phyloP scores from a whole-genome alignment of 2,888 invertebrate species.

The Digitonthophagus gazella region DNA sequence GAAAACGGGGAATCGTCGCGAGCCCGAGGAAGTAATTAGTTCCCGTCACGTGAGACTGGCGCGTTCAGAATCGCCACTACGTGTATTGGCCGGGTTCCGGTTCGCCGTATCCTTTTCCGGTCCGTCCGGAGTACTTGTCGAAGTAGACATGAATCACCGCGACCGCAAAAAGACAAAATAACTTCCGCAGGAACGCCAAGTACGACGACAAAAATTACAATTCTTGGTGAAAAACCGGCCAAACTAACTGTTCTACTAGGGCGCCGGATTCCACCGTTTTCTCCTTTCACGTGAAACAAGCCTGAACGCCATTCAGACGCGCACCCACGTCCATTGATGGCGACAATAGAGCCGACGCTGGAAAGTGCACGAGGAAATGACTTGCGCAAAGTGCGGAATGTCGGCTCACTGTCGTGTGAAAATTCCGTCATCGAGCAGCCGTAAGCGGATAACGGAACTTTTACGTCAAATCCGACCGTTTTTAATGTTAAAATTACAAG shows the following conservation, averaged over 20 bases:
- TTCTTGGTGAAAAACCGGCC: no score
- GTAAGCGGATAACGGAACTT: neutral
- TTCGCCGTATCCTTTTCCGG: neutral
- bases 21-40: neutral
- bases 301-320: no score
- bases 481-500: no score
- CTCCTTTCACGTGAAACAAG: no score
- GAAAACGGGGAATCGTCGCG: neutral
- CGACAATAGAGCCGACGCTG: no score
- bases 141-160: neutral
- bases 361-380: neutral
- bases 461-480: neutral
- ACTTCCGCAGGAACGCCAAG: no score
- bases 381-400: neutral
- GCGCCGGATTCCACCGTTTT: no score
- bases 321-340: no score
- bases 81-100: neutral
- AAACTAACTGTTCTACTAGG: no score
- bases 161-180: neutral
- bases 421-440: neutral
- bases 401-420: neutral
- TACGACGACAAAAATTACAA: no score
- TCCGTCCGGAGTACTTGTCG: neutral
- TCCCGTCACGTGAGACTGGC: neutral
- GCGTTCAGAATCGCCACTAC: neutral